Percentiles rank a stretch among this genome's conserved stretches.
Evolutionary conservation across 2,113 vertebrate genomes (phyloP).

Genomic region (Argyrosomus japonicus): DNA sequence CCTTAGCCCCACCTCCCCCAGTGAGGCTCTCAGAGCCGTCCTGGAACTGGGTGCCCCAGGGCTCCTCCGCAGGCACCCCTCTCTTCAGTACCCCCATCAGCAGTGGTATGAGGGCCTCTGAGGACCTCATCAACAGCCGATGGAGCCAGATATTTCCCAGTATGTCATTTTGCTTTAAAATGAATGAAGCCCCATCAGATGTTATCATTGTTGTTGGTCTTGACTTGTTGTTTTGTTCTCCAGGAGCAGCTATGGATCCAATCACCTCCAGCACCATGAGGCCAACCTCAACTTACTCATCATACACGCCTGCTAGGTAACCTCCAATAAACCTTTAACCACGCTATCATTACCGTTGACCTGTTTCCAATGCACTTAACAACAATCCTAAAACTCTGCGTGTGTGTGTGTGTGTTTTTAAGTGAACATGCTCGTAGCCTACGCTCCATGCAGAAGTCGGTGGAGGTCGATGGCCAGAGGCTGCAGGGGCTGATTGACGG

Average conservation of each 20-base stretch:
- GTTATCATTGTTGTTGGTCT: not conserved
- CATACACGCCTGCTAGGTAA: constrained; percentile 75
- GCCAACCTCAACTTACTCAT: constrained; percentile 43
- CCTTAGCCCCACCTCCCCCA: constrained; percentile 20
- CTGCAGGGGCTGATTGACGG: constrained; percentile 87
- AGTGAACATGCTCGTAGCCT: constrained; percentile 84
- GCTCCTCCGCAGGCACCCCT: not conserved
- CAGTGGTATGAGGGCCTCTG: constrained; percentile 70
- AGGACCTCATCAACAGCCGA: constrained; percentile 82
- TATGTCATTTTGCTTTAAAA: constrained; percentile 51
- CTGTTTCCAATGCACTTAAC: not conserved
- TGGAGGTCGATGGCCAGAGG: constrained; percentile 68
- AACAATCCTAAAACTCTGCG: not conserved
- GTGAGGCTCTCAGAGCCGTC: constrained; percentile 13
- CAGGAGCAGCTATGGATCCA: constrained; percentile 68
- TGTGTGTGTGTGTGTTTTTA: constrained; percentile 40
- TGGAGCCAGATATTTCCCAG: constrained; percentile 90
- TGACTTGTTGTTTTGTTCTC: constrained; percentile 20
- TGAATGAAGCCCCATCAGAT: not conserved
- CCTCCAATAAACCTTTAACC: not conserved
- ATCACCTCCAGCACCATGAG: constrained; percentile 43
- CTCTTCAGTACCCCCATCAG: constrained; percentile 49
- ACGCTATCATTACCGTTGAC: not conserved
- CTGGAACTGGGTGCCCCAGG: constrained; percentile 76
- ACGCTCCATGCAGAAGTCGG: constrained; percentile 59